Evolutionary conservation across 2,797 vertebrate genomes (phyloP), one percentile per base, ranked within the genome.

Genomic region (Aselliscus stoliczkanus): DNA sequence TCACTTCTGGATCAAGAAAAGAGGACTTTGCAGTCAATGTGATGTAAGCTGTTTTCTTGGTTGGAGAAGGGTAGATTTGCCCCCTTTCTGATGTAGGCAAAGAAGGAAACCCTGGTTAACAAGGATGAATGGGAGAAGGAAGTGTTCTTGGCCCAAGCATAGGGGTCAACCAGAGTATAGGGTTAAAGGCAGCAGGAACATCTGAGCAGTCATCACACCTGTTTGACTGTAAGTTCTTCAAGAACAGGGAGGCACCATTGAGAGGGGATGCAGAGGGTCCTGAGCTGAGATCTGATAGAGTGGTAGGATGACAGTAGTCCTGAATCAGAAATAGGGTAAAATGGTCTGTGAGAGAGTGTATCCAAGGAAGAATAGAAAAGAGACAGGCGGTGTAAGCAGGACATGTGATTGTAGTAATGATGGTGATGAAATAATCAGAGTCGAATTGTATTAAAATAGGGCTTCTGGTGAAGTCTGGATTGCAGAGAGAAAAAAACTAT

Each of bases 391-490:
- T 10, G 0, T 42, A 94, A 34, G 27, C 21, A 50, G 39, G 67
- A 29, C 73, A 73, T 73, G 7, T 79, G 87, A 77, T 88, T 94
- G 90, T 94, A 81, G 42, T 94, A 84, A 89, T 47, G 21, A 87
- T 31, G 27, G 9, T n/a, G 58, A 76, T 81, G 58, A 92, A 97
- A 90, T 90, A 88, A 69, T 18, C 69, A 75, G 81, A 94, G 65
- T 42, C 5, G 4, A 62, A 70, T 12, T 82, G 21, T 75, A 83
- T 85, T 86, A 86, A 93, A 88, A 67, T 37, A 91, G 39, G 50
- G n/a, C 27, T 95, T 88, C 73, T 75, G 50, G 56, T 90, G 89
- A 93, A 86, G 64, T 75, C 82, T 94, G 25, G 54, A 80, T 93
- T 77, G 77, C 58, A 83, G 64, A 84, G 73, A 90, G 44, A 92